These are phyloP conservation scores for Alauda arvensis DNA, from an alignment of 2,797 vertebrate species.

Conservation along the genomic window DNA sequence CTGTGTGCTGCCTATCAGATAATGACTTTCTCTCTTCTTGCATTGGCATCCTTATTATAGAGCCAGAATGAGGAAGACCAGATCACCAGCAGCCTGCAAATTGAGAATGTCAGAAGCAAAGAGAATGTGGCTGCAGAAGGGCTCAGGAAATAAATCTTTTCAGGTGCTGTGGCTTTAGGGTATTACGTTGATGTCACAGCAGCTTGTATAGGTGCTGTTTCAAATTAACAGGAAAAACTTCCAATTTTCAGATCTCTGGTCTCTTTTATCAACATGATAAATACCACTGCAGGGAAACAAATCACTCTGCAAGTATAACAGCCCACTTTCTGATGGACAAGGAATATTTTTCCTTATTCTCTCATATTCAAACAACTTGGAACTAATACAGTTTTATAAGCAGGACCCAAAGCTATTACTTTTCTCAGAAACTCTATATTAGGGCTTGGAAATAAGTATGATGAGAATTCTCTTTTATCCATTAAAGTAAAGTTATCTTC, in stretches of 20 bases:
- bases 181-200: conserved; percentile 57
- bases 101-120: conserved; percentile 45
- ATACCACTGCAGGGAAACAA: conserved; percentile 49
- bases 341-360: neutral
- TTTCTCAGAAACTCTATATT: neutral
- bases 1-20: conserved; percentile 19
- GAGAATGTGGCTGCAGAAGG: conserved; percentile 16
- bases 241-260: conserved; percentile 43
- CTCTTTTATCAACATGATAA: conserved; percentile 62
- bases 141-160: conserved; percentile 64
- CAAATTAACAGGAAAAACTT: conserved; percentile 63
- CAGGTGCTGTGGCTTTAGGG: conserved; percentile 31
- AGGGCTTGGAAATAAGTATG: neutral
- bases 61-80: conserved; percentile 47
- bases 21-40: conserved; percentile 20
- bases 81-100: conserved; percentile 37
- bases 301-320: conserved; percentile 4
- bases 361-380: conserved; percentile 14
- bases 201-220: conserved; percentile 45
- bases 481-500: neutral
- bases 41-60: conserved; percentile 56
- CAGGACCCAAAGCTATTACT: neutral
- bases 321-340: neutral
- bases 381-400: conserved; percentile 16
- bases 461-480: neutral